Percentiles rank a stretch among this genome's conserved stretches.
Evolutionary conservation across 1,140 invertebrate genomes (phyloP).

Genomic region (Brachionus manjavacas): DNA sequence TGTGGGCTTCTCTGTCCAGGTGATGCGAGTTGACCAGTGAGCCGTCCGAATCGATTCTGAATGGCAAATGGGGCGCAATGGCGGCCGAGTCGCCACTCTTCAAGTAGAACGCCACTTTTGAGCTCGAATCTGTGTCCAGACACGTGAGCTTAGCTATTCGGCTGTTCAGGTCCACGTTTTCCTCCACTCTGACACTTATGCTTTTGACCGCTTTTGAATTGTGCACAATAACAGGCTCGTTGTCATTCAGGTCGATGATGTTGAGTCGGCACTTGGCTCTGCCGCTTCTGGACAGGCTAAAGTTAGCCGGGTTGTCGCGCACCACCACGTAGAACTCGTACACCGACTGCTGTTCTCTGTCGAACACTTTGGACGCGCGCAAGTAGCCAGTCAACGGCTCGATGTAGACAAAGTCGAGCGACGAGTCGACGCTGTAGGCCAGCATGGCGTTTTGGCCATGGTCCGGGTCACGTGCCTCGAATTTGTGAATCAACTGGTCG

Average conservation of each 20-base stretch:
- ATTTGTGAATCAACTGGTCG: conserved; percentile 36
- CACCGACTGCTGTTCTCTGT: neutral
- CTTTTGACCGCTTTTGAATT: neutral
- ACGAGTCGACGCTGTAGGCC: neutral
- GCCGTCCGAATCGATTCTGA: neutral
- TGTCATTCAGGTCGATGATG: conserved; percentile 19
- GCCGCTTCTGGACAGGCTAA: neutral
- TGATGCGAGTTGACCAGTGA: neutral
- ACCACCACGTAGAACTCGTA: conserved; percentile 8
- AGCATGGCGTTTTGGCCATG: neutral
- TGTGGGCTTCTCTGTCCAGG: neutral
- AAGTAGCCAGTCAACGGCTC: conserved; percentile 1
- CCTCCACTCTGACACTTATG: neutral
- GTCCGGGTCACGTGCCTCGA: neutral
- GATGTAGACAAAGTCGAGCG: neutral
- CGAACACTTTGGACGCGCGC: conserved; percentile 3
- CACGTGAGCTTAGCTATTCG: neutral
- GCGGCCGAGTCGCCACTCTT: too few species aligned
- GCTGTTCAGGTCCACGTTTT: neutral
- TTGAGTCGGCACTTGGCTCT: neutral
- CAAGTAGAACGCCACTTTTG: neutral
- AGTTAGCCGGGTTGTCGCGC: neutral
- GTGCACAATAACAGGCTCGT: neutral
- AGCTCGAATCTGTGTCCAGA: neutral
- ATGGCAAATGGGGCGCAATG: too few species aligned